phyloP scores from a whole-genome alignment of 2,797 vertebrate genomes.

The Notoglanidium macrostoma region DNA sequence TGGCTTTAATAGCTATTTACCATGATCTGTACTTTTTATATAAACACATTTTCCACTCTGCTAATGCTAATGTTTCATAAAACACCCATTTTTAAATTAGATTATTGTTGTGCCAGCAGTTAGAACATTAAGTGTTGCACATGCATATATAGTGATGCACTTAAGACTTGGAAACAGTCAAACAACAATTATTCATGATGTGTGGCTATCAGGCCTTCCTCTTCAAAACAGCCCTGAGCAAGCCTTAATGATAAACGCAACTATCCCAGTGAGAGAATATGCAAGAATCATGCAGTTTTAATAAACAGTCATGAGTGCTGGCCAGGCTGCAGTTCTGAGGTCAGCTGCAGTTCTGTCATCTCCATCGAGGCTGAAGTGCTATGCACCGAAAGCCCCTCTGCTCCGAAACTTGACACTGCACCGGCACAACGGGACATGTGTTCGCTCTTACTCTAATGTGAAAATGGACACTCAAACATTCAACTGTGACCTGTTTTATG shows the following conservation, averaged over 20 bases:
- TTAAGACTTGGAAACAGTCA: conserved; percentile 59
- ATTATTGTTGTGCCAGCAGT: conserved; percentile 68
- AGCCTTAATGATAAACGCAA: conserved; percentile 49
- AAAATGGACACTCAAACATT: conserved; percentile 64
- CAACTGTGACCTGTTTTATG: conserved; percentile 65
- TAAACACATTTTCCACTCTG: conserved; percentile 79
- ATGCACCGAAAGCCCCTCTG: conserved; percentile 29
- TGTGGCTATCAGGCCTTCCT: conserved; percentile 51
- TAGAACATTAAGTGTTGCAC: conserved; percentile 63
- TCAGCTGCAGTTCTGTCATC: conserved; percentile 56
- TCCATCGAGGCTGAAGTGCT: conserved; percentile 44
- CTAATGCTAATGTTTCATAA: conserved; percentile 79
- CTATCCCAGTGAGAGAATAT: conserved; percentile 45
- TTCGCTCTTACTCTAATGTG: conserved; percentile 63
- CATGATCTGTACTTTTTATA: conserved; percentile 77
- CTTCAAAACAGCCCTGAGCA: conserved; percentile 34
- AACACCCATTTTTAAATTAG: conserved; percentile 68
- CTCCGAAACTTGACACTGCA: conserved; percentile 52
- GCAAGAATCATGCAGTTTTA: conserved; percentile 56
- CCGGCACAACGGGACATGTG: conserved; percentile 61
- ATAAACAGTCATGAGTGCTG: conserved; percentile 55
- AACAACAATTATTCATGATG: conserved; percentile 55
- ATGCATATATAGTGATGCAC: conserved; percentile 54
- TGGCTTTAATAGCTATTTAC: conserved; percentile 79
- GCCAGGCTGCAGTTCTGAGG: conserved; percentile 53